A percentile compares a stretch with the other conserved stretches of the same genome.
Conservation (phyloP, 2,888 invertebrate species). For the Leptinotarsa peninsularis region DNA sequence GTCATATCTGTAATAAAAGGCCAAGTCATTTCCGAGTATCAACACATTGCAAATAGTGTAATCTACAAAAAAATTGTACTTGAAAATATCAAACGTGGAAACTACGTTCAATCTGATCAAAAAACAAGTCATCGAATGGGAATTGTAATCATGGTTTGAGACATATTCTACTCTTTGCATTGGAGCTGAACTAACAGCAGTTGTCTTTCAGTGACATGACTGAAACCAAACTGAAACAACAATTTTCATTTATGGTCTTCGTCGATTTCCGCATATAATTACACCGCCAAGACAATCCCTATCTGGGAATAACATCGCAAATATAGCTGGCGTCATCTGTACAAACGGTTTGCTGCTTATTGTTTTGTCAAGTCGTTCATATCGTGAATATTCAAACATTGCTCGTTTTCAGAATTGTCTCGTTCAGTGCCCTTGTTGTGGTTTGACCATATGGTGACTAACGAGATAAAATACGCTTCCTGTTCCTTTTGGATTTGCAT, state of each 20-base stretch:
- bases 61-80: too few species aligned
- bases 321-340: slow-evolving; percentile 36
- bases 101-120: too few species aligned
- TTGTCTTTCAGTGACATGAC: slow-evolving; percentile 5
- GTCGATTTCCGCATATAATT: slow-evolving; percentile 16
- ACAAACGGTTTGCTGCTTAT: slow-evolving; percentile 29
- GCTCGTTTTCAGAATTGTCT: slow-evolving; percentile 45
- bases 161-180: not conserved
- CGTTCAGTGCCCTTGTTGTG: slow-evolving; percentile 51
- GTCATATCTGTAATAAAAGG: too few species aligned
- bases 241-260: slow-evolving; percentile 12
- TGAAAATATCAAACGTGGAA: too few species aligned
- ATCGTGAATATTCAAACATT: slow-evolving; percentile 39
- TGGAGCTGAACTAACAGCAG: not conserved
- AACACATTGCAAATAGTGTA: too few species aligned
- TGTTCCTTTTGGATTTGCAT: slow-evolving; percentile 53
- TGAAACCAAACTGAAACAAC: slow-evolving; percentile 5
- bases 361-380: slow-evolving; percentile 39
- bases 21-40: too few species aligned
- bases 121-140: too few species aligned
- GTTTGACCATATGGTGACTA: slow-evolving; percentile 55
- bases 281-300: slow-evolving; percentile 14
- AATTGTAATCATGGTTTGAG: too few species aligned
- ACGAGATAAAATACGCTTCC: slow-evolving; percentile 50
- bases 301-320: slow-evolving; percentile 19